Base-by-base conservation (phyloP, 1,140 invertebrate genomes). In the Acromyrmex heyeri region DNA sequence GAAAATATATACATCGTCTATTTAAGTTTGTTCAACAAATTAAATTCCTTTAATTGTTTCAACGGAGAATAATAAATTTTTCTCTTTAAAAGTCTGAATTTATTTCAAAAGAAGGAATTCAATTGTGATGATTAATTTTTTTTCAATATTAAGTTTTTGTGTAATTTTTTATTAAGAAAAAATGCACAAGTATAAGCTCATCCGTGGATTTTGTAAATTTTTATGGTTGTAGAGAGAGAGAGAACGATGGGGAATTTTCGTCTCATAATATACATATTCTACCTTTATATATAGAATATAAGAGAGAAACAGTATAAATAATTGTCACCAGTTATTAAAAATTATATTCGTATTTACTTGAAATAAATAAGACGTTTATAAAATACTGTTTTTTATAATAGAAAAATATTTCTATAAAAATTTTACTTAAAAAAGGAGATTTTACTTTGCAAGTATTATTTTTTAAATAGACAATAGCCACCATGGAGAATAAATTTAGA, bases 271-370 rank as follows among this genome's bases (percentile, higher is more conserved):
- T 38, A 44, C 24, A 38, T 38, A 38, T 18, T 5, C 18, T 50
- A 24, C 1, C 8, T n/a, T 50, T n/a, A 24, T 0, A 61, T 34
- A 18, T 18, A 77, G 16, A 27, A 34, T 8, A 24, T 44, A 38
- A 10, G 16, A 61, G 34, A 14, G 21, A 44, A 44, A 7, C 38
- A 10, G 8, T 44, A 5, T 6, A 62, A 48, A 64, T 48, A 48
- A 77, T 62, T n/a, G 62, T 76, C 0, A 27, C 16, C 12, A 61
- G 21, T 44, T 14, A 61, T 44, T 48, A 18, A 18, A 76, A 18
- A 73, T 57, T 57, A 38, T 38, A 38, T 8, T 38, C 34, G 8
- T 73, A 73, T 38, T 73, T 72, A 72, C 16, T 57, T 73, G 5
- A 12, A 34, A 14, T 21, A 55, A 2, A 53, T 53, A 53, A 50